phyloP scores from a whole-genome alignment of 1,140 invertebrate species.

The Drosophila fuyamai region DNA sequence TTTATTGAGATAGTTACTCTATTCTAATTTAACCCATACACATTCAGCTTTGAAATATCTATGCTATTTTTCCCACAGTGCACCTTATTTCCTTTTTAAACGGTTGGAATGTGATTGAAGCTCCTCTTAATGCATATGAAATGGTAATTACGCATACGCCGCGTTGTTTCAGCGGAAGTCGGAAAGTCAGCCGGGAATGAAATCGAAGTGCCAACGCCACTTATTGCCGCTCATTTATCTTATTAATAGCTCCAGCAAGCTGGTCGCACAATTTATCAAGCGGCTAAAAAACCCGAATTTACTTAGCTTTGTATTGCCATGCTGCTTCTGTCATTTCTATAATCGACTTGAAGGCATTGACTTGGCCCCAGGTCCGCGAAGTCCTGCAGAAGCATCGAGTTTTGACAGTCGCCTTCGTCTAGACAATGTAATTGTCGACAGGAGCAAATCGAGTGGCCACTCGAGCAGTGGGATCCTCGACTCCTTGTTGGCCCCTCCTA shows the following conservation, averaged over 20 bases:
- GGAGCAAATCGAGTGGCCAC: slow-evolving; percentile 39
- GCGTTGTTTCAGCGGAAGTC: slow-evolving; percentile 71
- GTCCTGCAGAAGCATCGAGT: slow-evolving; percentile 34
- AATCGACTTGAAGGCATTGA: slow-evolving; percentile 65
- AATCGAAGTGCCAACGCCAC: slow-evolving; percentile 59
- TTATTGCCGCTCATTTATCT: slow-evolving; percentile 80
- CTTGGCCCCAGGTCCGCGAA: slow-evolving; percentile 19
- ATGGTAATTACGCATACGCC: slow-evolving; percentile 81
- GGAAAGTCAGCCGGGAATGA: slow-evolving; percentile 42
- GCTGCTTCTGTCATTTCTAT: slow-evolving; percentile 77
- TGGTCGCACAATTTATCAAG: slow-evolving; percentile 65
- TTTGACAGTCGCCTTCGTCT: slow-evolving; percentile 71
- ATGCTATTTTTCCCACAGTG: background rate
- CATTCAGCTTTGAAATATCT: too few species aligned
- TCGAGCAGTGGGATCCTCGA: slow-evolving; percentile 1
- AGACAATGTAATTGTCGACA: slow-evolving; percentile 73
- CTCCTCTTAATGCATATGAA: slow-evolving; percentile 80
- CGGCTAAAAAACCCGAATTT: slow-evolving; percentile 46
- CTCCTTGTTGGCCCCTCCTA: slow-evolving; percentile 12
- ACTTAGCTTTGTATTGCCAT: slow-evolving; percentile 13
- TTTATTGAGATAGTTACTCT: too few species aligned
- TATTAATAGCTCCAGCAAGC: slow-evolving; percentile 64
- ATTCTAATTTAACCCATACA: too few species aligned
- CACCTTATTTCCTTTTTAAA: slow-evolving; percentile 45
- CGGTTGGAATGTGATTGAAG: slow-evolving; percentile 55